Evolutionary conservation across 2,113 vertebrate genomes (phyloP).

Genomic region (Tinamus guttatus): DNA sequence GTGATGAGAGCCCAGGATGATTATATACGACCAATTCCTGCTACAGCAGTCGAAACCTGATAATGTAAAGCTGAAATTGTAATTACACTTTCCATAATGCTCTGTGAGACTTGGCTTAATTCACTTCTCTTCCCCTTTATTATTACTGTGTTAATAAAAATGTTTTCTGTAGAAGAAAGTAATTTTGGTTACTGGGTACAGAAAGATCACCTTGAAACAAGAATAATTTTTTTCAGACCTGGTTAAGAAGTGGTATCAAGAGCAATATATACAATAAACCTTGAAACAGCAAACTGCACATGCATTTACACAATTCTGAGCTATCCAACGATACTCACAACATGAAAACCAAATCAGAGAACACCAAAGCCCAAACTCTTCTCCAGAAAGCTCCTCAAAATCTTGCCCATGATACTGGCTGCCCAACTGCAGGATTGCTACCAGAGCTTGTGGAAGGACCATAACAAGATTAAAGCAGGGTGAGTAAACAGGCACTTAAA

Average conservation of each 20-base stretch:
- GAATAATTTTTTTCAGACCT: not conserved
- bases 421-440: not conserved
- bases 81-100: not conserved
- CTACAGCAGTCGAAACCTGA: not conserved
- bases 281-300: not conserved
- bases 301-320: not conserved
- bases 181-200: not conserved
- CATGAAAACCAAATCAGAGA: not conserved
- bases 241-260: not conserved
- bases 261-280: not conserved
- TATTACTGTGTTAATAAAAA: not conserved
- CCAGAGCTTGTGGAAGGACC: not conserved
- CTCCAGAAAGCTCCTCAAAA: not conserved
- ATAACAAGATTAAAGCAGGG: not conserved
- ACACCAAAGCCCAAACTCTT: not conserved
- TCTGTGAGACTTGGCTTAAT: not conserved
- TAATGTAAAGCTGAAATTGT: not conserved
- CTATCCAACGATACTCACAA: not conserved
- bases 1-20: not conserved
- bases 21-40: not conserved
- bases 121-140: not conserved
- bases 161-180: not conserved
- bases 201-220: not conserved
- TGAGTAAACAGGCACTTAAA: not conserved
- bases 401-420: not conserved